These are phyloP conservation scores for Acipenser oxyrinchus DNA, from an alignment of 2,797 vertebrate genomes.

Conservation along the genomic window DNA sequence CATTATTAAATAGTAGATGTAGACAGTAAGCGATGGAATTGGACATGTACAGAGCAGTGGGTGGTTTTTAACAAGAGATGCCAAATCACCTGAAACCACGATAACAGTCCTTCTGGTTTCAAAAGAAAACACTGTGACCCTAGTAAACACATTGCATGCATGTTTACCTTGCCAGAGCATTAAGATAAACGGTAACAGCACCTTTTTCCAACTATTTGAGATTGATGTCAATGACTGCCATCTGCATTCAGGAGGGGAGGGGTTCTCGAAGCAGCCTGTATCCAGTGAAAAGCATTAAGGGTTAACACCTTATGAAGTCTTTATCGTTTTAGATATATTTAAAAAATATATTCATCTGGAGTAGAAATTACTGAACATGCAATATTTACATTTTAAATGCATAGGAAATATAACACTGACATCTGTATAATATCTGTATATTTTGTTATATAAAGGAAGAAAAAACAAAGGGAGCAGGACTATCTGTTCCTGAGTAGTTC, in stretches of 20 bases:
- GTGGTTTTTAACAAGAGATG: not conserved
- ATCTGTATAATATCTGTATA: no score
- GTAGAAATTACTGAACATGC: no score
- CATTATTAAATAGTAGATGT: no score
- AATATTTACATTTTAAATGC: no score
- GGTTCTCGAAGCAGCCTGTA: not conserved
- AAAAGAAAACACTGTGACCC: not conserved
- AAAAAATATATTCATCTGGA: no score
- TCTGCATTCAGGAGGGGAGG: not conserved
- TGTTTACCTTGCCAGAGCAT: slow-evolving; percentile 3
- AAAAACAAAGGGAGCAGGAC: no score
- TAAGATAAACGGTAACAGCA: slow-evolving; percentile 16
- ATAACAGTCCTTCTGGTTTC: not conserved
- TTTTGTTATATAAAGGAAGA: no score
- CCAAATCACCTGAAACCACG: slow-evolving; percentile 5
- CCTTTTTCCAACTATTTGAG: not conserved
- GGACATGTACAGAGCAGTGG: not conserved
- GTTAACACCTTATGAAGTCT: no score
- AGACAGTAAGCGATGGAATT: not conserved
- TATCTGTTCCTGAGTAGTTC: no score
- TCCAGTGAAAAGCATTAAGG: not conserved
- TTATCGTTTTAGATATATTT: no score
- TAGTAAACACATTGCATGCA: not conserved
- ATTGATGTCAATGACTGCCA: not conserved
- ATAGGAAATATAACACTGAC: no score